Conservation (phyloP, 2,797 vertebrate species). For the Lutjanus argentimaculatus region DNA sequence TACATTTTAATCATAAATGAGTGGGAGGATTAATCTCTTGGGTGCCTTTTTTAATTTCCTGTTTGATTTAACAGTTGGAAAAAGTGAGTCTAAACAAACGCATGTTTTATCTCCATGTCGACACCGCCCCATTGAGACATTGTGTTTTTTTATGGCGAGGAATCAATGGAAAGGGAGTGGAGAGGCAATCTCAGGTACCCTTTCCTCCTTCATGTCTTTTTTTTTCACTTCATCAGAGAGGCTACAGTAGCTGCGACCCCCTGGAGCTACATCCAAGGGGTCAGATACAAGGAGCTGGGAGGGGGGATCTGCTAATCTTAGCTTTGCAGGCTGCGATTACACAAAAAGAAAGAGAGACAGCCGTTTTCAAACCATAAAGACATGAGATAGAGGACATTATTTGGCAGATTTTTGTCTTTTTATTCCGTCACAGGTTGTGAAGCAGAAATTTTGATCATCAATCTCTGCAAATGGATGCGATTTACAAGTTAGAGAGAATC, state of each 20-base stretch:
- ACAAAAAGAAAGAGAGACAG: constrained; percentile 33
- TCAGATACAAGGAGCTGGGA: constrained; percentile 47
- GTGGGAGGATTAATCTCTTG: constrained; percentile 1
- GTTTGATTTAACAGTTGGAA: constrained; percentile 1
- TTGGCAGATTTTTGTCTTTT: constrained; percentile 9
- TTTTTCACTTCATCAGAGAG: constrained; percentile 43
- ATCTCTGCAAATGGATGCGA: not conserved
- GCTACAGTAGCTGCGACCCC: constrained; percentile 37
- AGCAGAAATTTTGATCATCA: not conserved
- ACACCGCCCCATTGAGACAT: constrained; percentile 13
- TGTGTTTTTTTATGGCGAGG: not conserved
- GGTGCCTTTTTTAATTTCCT: constrained; percentile 7
- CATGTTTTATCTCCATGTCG: constrained; percentile 8
- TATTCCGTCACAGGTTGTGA: not conserved
- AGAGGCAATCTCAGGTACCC: constrained; percentile 21
- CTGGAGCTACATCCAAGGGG: constrained; percentile 45
- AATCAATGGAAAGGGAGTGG: constrained; percentile 49
- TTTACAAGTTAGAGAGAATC: not conserved
- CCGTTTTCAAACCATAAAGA: constrained; percentile 31
- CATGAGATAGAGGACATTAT: constrained; percentile 1
- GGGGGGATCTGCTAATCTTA: constrained; percentile 63
- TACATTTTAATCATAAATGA: constrained; percentile 31
- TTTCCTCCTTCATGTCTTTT: constrained; percentile 21
- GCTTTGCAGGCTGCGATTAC: constrained; percentile 65
- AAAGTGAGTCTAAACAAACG: not conserved